These are phyloP conservation scores for Spodoptera litura DNA, from an alignment of 1,140 invertebrate species.

Conservation along the genomic window DNA sequence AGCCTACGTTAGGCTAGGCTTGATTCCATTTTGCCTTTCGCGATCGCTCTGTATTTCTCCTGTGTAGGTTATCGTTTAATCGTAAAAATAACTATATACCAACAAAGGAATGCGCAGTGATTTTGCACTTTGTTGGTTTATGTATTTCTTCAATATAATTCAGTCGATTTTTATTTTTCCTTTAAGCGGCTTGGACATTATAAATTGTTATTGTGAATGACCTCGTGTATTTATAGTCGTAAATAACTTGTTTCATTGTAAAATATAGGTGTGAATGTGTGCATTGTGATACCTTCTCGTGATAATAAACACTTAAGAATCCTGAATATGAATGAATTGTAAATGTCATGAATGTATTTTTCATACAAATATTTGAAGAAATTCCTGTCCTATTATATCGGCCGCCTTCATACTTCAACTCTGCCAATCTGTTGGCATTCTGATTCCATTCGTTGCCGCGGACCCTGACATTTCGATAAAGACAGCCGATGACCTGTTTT, in stretches of 20 bases:
- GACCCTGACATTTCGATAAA: conserved; percentile 81
- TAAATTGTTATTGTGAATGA: background rate
- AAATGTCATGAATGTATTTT: background rate
- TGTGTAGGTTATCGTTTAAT: conserved; percentile 32
- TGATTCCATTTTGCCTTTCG: conserved; percentile 66
- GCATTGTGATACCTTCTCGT: conserved; percentile 3
- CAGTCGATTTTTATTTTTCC: background rate
- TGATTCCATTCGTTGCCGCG: conserved; percentile 63
- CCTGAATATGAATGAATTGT: background rate
- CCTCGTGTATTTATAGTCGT: background rate
- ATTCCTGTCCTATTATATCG: conserved; percentile 39
- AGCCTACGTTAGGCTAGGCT: conserved; percentile 64
- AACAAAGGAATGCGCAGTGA: background rate
- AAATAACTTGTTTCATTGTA: background rate
- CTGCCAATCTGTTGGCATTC: conserved; percentile 70
- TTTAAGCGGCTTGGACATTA: background rate
- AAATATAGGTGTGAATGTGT: background rate
- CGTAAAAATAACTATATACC: conserved; percentile 19
- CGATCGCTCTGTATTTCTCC: conserved; percentile 52
- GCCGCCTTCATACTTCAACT: conserved; percentile 43
- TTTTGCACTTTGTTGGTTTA: background rate
- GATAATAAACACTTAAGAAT: conserved; percentile 13
- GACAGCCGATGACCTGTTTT: conserved; percentile 60
- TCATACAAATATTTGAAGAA: conserved; percentile 25
- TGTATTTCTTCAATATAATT: background rate